Percentiles rank a stretch among this genome's conserved stretches.
phyloP scores from a whole-genome alignment of 2,113 vertebrate genomes.

The Petromus typicus region DNA sequence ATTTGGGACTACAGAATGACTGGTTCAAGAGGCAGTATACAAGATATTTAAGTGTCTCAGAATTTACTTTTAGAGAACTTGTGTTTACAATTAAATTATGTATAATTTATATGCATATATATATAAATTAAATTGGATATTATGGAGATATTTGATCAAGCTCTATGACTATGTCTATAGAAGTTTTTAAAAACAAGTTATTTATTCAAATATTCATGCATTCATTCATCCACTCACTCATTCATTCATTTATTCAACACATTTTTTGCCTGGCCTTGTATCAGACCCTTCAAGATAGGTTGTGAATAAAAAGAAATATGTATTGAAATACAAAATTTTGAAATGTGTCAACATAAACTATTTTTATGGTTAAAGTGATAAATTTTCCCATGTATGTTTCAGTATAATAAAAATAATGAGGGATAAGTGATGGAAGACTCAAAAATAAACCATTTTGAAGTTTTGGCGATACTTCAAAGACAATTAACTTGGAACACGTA shows the following conservation, averaged over 20 bases:
- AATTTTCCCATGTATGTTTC: neutral
- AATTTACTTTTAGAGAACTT: constrained; percentile 27
- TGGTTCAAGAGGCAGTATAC: neutral
- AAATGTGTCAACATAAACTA: neutral
- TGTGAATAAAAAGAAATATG: neutral
- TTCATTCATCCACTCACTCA: neutral
- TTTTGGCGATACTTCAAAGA: neutral
- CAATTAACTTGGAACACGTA: neutral
- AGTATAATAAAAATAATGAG: neutral
- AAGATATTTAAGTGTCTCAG: neutral
- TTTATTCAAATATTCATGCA: neutral
- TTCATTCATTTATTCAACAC: constrained; percentile 14
- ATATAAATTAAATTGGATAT: neutral
- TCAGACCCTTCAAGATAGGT: neutral
- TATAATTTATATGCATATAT: neutral
- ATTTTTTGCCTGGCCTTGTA: neutral
- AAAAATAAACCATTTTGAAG: neutral
- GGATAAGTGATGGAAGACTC: neutral
- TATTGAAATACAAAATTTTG: constrained; percentile 35
- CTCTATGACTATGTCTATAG: neutral
- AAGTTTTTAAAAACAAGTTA: constrained; percentile 10
- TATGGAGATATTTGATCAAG: neutral
- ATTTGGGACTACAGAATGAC: neutral
- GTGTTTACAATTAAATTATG: neutral
- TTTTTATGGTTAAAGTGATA: neutral